A percentile compares a stretch with the other conserved stretches of the same genome.
These are phyloP conservation scores for Amiota minor DNA, from an alignment of 2,888 invertebrate genomes.

Conservation along the genomic window DNA sequence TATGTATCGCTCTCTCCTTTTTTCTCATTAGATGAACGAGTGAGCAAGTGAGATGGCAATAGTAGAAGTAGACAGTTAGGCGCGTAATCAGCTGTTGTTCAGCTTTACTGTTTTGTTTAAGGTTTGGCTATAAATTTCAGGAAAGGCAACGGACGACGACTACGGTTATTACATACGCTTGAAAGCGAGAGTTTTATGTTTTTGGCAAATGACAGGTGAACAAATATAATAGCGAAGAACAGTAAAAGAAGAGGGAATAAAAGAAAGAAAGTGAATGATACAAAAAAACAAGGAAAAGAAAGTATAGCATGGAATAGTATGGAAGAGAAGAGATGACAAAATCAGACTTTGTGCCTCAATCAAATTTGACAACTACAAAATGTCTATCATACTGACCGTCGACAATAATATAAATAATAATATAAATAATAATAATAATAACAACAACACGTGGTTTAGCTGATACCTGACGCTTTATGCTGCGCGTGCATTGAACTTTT, in stretches of 20 bases:
- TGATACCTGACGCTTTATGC: background rate
- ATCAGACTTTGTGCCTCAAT: too few relatives aligned
- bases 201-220: constrained; percentile 8
- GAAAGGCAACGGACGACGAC: too few relatives aligned
- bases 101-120: too few relatives aligned
- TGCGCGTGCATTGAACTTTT: constrained; percentile 17
- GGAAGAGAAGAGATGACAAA: too few relatives aligned
- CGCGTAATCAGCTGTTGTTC: too few relatives aligned
- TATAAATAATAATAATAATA: background rate
- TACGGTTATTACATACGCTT: background rate
- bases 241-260: background rate
- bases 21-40: background rate
- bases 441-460: background rate
- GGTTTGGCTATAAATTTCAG: constrained; percentile 10
- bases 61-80: background rate
- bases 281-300: too few relatives aligned
- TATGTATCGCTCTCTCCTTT: too few relatives aligned
- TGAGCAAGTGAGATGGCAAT: constrained; percentile 48
- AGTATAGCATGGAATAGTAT: too few relatives aligned
- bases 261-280: too few relatives aligned
- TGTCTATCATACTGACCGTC: constrained; percentile 2
- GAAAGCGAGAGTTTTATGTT: constrained; percentile 12
- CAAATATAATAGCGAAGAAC: too few relatives aligned
- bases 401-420: constrained; percentile 13
- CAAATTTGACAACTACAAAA: background rate